Conservation (phyloP, 2,888 invertebrate species). For the Theodoxus fluviatilis region DNA sequence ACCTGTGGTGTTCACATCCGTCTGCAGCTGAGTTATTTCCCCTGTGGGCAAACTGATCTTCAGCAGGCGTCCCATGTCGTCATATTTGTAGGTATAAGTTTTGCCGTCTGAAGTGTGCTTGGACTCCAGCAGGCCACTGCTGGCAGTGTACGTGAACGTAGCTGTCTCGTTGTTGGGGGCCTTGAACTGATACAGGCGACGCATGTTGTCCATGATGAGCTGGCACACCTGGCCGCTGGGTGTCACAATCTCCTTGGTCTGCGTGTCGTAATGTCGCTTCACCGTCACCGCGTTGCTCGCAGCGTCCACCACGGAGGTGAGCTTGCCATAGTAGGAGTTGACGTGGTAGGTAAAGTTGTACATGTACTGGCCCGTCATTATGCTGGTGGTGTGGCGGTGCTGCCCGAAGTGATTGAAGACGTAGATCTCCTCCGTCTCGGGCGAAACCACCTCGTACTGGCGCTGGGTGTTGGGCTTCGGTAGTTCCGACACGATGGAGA, state of each 20-base stretch:
- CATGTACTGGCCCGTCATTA: slow-evolving; percentile 91
- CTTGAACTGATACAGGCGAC: slow-evolving; percentile 83
- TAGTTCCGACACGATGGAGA: slow-evolving; percentile 70
- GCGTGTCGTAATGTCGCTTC: slow-evolving; percentile 79
- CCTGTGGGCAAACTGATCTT: slow-evolving; percentile 90
- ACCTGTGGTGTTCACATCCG: slow-evolving; percentile 62
- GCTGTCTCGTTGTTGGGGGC: slow-evolving; percentile 93
- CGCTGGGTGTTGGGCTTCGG: slow-evolving; percentile 48
- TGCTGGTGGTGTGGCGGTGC: slow-evolving; percentile 91
- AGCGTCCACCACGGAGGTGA: slow-evolving; percentile 91
- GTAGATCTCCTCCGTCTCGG: slow-evolving; percentile 86
- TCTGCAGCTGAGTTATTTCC: slow-evolving; percentile 76
- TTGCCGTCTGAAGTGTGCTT: slow-evolving; percentile 70
- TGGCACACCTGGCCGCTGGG: slow-evolving; percentile 54
- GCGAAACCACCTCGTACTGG: slow-evolving; percentile 89
- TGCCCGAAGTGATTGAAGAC: slow-evolving; percentile 79
- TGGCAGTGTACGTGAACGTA: slow-evolving; percentile 89
- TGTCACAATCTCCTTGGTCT: slow-evolving; percentile 79
- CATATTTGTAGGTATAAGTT: slow-evolving; percentile 90
- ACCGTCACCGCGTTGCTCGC: slow-evolving; percentile 84
- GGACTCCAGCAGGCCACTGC: slow-evolving; percentile 80
- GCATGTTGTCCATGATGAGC: slow-evolving; percentile 89
- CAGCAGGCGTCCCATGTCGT: slow-evolving; percentile 84
- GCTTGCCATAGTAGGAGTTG: slow-evolving; percentile 92
- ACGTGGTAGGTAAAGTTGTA: slow-evolving; percentile 97